These are phyloP conservation scores for Bos javanicus DNA, from an alignment of 2,113 vertebrate genomes.

Conservation along the genomic window DNA sequence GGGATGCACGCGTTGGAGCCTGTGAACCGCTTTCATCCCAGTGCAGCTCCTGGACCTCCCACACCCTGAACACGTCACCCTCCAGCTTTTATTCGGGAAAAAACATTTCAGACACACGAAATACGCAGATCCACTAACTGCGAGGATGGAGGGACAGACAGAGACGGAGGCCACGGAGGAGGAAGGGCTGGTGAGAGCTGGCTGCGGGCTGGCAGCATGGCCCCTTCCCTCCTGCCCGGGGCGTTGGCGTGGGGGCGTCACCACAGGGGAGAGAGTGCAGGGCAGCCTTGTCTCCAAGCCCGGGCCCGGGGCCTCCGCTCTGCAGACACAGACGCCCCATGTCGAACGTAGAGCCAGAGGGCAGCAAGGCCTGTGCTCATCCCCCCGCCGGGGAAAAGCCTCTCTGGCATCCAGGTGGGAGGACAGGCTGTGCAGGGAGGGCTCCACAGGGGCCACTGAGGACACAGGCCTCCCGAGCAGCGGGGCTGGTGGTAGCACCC, in stretches of 20 bases:
- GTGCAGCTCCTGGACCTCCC: not conserved
- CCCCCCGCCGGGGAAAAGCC: not conserved
- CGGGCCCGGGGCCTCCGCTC: not conserved
- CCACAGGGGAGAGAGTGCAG: constrained; percentile 42
- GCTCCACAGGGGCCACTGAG: not conserved
- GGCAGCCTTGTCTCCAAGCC: constrained; percentile 52
- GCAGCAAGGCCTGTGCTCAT: not conserved
- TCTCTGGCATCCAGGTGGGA: not conserved
- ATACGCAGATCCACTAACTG: not conserved
- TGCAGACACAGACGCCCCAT: not conserved
- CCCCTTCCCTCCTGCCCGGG: not conserved
- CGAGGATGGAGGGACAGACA: not conserved
- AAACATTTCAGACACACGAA: constrained; percentile 36
- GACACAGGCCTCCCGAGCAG: not conserved
- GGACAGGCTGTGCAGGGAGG: not conserved
- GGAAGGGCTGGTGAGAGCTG: not conserved
- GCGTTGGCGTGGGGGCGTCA: not conserved
- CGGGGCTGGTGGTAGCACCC: not conserved
- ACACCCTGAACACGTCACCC: not conserved
- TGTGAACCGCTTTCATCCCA: not conserved
- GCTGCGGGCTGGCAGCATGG: accelerated
- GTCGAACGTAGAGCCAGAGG: not conserved
- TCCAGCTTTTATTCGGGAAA: not conserved
- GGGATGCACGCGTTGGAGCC: not conserved
- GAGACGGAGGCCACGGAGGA: not conserved